Evolutionary conservation across 2,797 vertebrate genomes (phyloP), one percentile per base, ranked within the genome.

Genomic region (Lagothrix lagotricha): DNA sequence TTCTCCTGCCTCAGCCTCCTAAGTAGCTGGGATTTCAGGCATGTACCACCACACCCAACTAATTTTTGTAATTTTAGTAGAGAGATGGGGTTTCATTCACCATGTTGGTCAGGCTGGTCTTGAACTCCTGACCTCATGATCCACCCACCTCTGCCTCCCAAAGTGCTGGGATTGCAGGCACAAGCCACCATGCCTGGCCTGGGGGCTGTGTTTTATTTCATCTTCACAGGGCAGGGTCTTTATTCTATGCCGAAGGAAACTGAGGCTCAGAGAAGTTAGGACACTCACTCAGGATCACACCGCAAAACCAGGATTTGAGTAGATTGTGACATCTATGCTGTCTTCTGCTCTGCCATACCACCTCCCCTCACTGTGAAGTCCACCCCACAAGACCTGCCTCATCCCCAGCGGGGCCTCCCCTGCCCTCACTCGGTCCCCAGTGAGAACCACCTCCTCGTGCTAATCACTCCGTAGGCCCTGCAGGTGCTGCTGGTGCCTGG

Each of bases 401-500:
- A 10, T 10, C 36, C 12, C 67, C n/a, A 41, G 17, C 8, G 17
- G 4, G 19, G 28, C 50, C 28, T 33, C 79, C n/a, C 90, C 90
- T 41, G 75, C 1, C 58, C 50, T 33, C 3, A 19, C 30, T 57
- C 30, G 33, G 73, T 30, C 39, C 36, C 14, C 9, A n/a, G 20
- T 58, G 64, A 82, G 72, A 48, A 30, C 26, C 1, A 1, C 39
- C 22, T 73, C n/a, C 44, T 77, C 5, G 13, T 3, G 24, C 4
- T 14, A 7, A 70, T 17, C n/a, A 4, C 1, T 4, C 26, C 19
- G 41, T 30, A 7, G 13, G 54, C 39, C 52, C 12, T 17, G 36
- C 24, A 48, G 28, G 39, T 7, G 20, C 33, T 3, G 3, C 75
- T 0, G 1, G 4, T 17, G 4, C 4, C 0, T 30, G 39, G n/a